Evolutionary conservation across 2,113 vertebrate genomes (phyloP), one percentile per base, ranked within the genome.

Genomic region (Ceyx melanurus): DNA sequence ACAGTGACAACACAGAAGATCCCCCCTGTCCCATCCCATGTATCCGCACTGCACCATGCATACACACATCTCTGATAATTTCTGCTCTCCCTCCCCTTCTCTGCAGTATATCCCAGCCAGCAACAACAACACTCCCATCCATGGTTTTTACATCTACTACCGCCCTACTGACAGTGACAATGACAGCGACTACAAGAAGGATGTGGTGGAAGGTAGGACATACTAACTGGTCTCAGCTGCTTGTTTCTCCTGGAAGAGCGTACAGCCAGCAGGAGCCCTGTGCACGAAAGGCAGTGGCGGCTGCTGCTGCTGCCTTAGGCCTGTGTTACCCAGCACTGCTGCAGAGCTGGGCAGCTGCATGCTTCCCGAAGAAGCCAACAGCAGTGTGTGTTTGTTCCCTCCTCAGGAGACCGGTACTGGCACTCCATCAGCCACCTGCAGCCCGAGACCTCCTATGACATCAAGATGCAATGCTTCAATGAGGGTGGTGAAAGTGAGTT

Each of bases 391-490:
- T 48, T 33, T 43, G 53, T 56, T 79, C 28, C 73, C 42, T 29
- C 73, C 62, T 65, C 96, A 98, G 98, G 98, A 70, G 99, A 99
- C 37, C 97, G 98, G 16, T 99, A 99, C 95, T 99, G 99, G 99
- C 99, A 99, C 78, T 99, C 98, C 23, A 99, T 99, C 97, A 98
- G 98, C 33, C 98, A 99, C 96, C 98, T 99, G 57, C 99, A 99
- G 98, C 98, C 99, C 0, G 99, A 99, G 95, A 99, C 99, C 5
- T 99, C 99, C 0, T 99, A 99, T 2, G 99, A 99, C 96, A 99
- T 99, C 89, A 99, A 99, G 97, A 99, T 99, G 99, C 99, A 99
- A 60, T 99, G 99, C 96, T 99, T 99, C 97, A 99, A 99, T 0
- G 99, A 99, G 94, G 99, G 99, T 3, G 99, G 99, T 0, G 99